phyloP scores from a whole-genome alignment of 2,113 vertebrate genomes.

The Charina bottae region DNA sequence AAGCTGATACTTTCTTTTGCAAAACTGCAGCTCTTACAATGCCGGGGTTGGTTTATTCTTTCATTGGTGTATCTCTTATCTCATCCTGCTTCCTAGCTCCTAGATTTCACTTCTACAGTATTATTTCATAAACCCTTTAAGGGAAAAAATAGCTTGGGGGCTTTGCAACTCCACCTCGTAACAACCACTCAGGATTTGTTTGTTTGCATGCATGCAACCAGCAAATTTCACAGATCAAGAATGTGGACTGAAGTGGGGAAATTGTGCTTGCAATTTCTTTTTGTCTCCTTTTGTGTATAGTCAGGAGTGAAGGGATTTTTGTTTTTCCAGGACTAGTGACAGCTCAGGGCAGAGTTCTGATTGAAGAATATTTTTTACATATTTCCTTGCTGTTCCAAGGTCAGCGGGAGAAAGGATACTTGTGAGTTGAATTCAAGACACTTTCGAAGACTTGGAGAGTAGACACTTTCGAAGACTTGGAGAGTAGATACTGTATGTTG shows the following conservation, averaged over 20 bases:
- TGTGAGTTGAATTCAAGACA: not conserved
- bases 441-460: too few species aligned
- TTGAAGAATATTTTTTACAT: not conserved
- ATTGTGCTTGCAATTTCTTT: not conserved
- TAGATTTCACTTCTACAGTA: not conserved
- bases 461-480: too few species aligned
- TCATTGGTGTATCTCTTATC: not conserved
- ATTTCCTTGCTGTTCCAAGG: not conserved
- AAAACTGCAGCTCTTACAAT: not conserved
- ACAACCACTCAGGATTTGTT: not conserved
- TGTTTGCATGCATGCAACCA: not conserved
- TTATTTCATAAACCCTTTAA: not conserved
- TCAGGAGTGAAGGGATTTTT: not conserved
- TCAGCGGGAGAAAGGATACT: not conserved
- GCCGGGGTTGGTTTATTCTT: not conserved
- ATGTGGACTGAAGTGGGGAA: not conserved
- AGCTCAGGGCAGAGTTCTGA: not conserved
- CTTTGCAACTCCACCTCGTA: not conserved
- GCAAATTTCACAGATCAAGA: not conserved
- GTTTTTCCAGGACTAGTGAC: not conserved
- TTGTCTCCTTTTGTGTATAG: not conserved
- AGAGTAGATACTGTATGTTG: too few species aligned
- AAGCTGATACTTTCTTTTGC: not conserved
- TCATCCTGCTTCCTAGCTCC: not conserved
- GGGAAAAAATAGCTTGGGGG: not conserved